Evolutionary conservation across 2,888 invertebrate genomes (phyloP).

Genomic region (Acanthosepion pharaonis): DNA sequence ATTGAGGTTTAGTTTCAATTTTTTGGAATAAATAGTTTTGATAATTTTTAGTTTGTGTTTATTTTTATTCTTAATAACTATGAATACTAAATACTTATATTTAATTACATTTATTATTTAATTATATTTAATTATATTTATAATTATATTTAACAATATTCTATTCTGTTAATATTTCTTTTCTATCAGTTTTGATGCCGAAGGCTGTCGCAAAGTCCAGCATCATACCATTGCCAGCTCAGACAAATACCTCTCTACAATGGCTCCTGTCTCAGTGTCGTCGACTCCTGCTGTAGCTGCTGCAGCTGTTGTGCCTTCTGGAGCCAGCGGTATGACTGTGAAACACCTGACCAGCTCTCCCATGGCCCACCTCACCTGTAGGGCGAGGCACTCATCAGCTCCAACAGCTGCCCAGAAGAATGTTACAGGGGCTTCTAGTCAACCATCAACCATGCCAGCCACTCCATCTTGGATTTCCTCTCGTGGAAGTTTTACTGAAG

Average conservation of each 20-base stretch:
- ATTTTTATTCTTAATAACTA: no score
- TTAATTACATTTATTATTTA: no score
- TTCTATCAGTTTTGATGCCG: slow-evolving; percentile 23
- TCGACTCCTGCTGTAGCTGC: slow-evolving; percentile 47
- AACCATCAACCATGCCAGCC: slow-evolving; percentile 61
- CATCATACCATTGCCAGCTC: slow-evolving; percentile 34
- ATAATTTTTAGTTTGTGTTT: no score
- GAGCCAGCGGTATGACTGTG: not conserved
- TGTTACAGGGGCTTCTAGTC: slow-evolving; percentile 51
- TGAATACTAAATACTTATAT: no score
- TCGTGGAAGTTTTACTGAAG: slow-evolving; percentile 65
- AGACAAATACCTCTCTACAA: slow-evolving; percentile 44
- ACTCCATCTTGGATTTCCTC: slow-evolving; percentile 68
- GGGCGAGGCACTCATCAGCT: slow-evolving; percentile 67
- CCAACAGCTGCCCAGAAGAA: slow-evolving; percentile 61
- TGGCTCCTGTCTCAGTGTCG: slow-evolving; percentile 50
- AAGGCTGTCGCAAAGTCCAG: slow-evolving; percentile 37
- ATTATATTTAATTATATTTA: no score
- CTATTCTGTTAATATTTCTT: not conserved
- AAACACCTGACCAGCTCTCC: slow-evolving; percentile 42
- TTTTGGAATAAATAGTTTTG: no score
- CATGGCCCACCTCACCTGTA: slow-evolving; percentile 46
- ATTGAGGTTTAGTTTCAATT: no score
- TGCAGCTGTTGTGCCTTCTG: slow-evolving; percentile 50
- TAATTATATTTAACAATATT: not conserved